Conservation (phyloP, 2,113 vertebrate genomes). For the Trogon melanurus region DNA sequence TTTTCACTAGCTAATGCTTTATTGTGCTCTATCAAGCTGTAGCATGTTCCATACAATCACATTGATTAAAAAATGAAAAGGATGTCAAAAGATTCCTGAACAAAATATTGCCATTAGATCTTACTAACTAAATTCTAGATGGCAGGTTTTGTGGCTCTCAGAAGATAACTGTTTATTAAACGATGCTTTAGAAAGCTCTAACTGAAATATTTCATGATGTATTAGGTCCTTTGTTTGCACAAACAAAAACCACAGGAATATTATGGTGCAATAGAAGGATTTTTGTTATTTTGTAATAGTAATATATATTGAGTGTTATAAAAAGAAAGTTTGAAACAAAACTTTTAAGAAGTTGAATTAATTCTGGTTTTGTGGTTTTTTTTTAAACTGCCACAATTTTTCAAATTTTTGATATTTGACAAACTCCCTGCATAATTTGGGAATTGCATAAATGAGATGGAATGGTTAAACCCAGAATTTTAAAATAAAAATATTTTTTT, state of each 20-base stretch:
- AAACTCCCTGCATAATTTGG: background rate
- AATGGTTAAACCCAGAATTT: background rate
- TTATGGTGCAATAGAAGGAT: background rate
- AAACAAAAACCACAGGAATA: background rate
- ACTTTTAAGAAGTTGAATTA: background rate
- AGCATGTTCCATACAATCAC: background rate
- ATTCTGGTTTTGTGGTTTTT: background rate
- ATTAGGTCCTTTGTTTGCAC: background rate
- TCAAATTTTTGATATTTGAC: background rate
- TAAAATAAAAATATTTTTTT: background rate
- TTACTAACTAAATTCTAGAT: background rate
- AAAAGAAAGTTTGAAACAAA: background rate
- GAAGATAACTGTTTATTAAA: background rate
- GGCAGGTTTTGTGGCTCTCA: background rate
- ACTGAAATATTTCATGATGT: background rate
- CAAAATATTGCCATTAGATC: background rate
- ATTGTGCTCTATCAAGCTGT: constrained; percentile 3
- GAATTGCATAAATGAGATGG: background rate
- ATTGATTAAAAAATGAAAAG: constrained; percentile 19
- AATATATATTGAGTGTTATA: background rate
- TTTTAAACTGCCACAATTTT: background rate
- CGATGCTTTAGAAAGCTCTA: background rate
- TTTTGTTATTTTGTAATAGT: background rate
- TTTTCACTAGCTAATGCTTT: background rate
- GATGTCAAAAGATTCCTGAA: constrained; percentile 12